phyloP scores from a whole-genome alignment of 2,888 invertebrate genomes.

The Nomada ruficornis region DNA sequence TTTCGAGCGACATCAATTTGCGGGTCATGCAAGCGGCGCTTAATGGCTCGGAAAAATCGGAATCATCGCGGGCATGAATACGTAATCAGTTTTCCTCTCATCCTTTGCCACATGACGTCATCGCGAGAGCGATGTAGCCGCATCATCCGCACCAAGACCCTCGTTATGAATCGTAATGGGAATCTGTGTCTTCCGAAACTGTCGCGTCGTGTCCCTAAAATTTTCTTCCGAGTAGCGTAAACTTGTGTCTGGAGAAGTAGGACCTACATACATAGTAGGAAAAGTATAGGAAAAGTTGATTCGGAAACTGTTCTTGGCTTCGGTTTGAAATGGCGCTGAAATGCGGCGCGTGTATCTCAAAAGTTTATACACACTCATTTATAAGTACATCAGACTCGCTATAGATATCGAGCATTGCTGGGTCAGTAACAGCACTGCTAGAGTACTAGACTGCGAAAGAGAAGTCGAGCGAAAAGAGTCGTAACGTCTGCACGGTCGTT shows the following conservation, averaged over 20 bases:
- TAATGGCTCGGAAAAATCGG: conserved; percentile 84
- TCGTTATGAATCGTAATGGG: not conserved
- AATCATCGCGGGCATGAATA: conserved; percentile 83
- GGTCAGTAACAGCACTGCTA: not conserved
- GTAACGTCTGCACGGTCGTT: conserved; percentile 40
- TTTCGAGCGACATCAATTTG: conserved; percentile 80
- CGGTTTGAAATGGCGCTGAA: not conserved
- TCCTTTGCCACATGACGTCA: conserved; percentile 73
- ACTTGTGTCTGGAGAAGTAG: too few relatives aligned
- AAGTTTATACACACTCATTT: not conserved
- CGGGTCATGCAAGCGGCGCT: conserved; percentile 73
- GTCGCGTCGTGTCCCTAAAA: not conserved
- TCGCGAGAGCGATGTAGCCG: conserved; percentile 47
- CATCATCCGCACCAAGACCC: conserved; percentile 22
- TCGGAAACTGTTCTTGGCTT: not conserved
- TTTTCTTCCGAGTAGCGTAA: not conserved
- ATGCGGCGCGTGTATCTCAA: not conserved
- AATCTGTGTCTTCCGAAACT: not conserved
- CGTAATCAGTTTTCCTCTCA: conserved; percentile 79
- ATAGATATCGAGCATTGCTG: conserved; percentile 22
- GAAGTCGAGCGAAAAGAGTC: conserved; percentile 42
- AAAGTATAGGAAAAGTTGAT: too few relatives aligned
- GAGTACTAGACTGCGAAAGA: conserved; percentile 14
- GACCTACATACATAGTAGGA: too few relatives aligned
- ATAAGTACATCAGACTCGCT: not conserved